Evolutionary conservation across 1,140 invertebrate genomes (phyloP).

Genomic region (Drosophila ogumai): DNA sequence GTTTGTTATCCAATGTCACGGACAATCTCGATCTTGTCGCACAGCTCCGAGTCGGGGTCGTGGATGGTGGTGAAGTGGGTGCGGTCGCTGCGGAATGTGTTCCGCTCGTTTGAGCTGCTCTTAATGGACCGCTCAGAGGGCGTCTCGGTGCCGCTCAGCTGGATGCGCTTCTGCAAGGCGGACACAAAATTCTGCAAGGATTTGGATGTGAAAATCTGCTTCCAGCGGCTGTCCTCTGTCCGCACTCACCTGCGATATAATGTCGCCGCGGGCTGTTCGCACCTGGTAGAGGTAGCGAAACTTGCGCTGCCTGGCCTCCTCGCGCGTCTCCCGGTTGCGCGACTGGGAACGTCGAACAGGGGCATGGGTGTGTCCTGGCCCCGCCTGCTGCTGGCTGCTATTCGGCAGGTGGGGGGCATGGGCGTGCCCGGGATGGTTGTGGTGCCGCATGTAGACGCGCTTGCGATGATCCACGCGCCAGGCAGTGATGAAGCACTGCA

Average conservation of each 20-base stretch:
- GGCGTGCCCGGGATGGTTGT: constrained; percentile 61
- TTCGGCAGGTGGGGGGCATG: constrained; percentile 59
- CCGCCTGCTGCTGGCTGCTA: constrained; percentile 50
- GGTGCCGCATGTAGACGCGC: constrained; percentile 75
- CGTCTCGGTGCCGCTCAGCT: constrained; percentile 85
- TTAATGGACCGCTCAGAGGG: constrained; percentile 83
- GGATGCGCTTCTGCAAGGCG: constrained; percentile 89
- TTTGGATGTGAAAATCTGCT: constrained; percentile 34
- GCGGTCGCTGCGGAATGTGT: constrained; percentile 90
- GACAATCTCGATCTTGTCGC: constrained; percentile 84
- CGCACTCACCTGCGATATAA: constrained; percentile 91
- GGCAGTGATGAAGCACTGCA: constrained; percentile 84
- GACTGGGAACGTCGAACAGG: constrained; percentile 66
- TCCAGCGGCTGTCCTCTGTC: neutral
- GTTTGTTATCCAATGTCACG: constrained; percentile 85
- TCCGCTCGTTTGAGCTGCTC: constrained; percentile 88
- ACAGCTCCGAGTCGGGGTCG: constrained; percentile 81
- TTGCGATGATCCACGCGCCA: constrained; percentile 84
- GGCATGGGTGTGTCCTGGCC: constrained; percentile 53
- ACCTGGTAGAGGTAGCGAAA: constrained; percentile 96
- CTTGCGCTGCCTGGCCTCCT: constrained; percentile 92
- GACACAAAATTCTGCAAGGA: constrained; percentile 90
- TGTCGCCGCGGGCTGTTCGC: constrained; percentile 93
- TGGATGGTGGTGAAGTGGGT: constrained; percentile 88
- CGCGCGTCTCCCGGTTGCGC: constrained; percentile 88